Percentiles rank a stretch among this genome's conserved stretches.
Evolutionary conservation across 2,113 vertebrate genomes (phyloP).

Genomic region (Pluvianellus socialis): DNA sequence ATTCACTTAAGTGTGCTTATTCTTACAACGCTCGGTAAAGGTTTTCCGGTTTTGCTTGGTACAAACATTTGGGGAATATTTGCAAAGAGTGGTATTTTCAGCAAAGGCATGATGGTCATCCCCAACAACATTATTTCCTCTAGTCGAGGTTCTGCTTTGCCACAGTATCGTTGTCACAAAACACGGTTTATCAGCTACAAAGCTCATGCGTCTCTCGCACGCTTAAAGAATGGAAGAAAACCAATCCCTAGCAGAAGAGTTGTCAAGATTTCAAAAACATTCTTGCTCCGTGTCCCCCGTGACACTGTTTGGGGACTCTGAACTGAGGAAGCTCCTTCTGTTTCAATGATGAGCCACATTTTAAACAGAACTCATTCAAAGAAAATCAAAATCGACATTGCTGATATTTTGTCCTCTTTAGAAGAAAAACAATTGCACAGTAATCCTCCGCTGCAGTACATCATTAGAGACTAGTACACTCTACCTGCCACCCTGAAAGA

Average conservation of each 20-base stretch:
- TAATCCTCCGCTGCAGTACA: neutral
- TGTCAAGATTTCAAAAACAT: neutral
- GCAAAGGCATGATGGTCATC: neutral
- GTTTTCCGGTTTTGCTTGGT: rapidly evolving
- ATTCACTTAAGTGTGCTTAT: neutral
- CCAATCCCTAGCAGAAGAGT: neutral
- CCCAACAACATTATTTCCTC: neutral
- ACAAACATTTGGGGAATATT: neutral
- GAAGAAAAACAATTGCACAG: neutral
- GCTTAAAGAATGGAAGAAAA: neutral
- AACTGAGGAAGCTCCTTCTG: neutral
- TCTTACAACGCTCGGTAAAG: neutral
- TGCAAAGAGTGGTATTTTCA: neutral
- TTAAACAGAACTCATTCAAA: neutral
- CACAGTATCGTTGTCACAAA: neutral
- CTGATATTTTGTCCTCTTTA: neutral
- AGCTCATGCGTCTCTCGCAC: neutral
- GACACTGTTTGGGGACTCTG: neutral
- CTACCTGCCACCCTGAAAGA: neutral
- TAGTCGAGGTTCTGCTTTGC: neutral
- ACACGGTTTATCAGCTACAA: neutral
- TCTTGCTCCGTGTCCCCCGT: neutral
- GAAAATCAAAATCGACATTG: neutral
- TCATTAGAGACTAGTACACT: neutral
- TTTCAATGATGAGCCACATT: neutral